These are phyloP conservation scores for Esox niger DNA, from an alignment of 2,113 vertebrate species.

Conservation along the genomic window DNA sequence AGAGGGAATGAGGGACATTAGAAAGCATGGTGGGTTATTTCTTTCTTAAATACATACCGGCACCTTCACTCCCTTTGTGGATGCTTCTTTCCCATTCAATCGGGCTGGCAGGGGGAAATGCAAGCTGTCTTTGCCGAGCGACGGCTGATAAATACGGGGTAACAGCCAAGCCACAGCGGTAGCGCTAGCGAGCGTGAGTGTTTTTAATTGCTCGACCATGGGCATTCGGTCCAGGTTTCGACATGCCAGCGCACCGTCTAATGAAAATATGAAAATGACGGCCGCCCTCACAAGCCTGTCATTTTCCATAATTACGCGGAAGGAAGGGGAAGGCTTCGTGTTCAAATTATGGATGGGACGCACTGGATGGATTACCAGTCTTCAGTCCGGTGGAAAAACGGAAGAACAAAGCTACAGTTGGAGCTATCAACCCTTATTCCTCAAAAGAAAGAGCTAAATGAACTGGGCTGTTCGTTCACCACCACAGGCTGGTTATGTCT, in stretches of 20 bases:
- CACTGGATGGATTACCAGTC: conserved; percentile 14
- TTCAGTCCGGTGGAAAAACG: conserved; percentile 20
- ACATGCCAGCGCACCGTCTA: conserved; percentile 4
- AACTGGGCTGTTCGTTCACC: not conserved
- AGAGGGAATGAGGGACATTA: not conserved
- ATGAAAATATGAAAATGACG: conserved; percentile 36
- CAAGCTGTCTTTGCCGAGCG: conserved; percentile 28
- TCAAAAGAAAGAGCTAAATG: not conserved
- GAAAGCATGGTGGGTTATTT: not conserved
- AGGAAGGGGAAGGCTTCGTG: not conserved
- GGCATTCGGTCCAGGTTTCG: conserved; percentile 13
- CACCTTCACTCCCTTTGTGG: conserved; percentile 3
- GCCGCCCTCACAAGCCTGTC: conserved; percentile 10
- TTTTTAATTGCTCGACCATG: conserved; percentile 32
- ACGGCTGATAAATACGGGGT: conserved; percentile 22
- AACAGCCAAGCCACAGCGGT: conserved; percentile 5
- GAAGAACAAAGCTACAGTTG: conserved; percentile 22
- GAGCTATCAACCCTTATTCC: too few species aligned
- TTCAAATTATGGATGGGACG: conserved; percentile 1
- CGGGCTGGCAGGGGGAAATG: conserved; percentile 17
- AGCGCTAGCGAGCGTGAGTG: conserved; percentile 20
- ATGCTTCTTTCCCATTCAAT: not conserved
- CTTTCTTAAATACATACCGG: not conserved
- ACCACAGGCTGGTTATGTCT: conserved; percentile 9
- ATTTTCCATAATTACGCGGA: conserved; percentile 12